phyloP scores from a whole-genome alignment of 2,113 vertebrate genomes.

The Trematomus loennbergii region DNA sequence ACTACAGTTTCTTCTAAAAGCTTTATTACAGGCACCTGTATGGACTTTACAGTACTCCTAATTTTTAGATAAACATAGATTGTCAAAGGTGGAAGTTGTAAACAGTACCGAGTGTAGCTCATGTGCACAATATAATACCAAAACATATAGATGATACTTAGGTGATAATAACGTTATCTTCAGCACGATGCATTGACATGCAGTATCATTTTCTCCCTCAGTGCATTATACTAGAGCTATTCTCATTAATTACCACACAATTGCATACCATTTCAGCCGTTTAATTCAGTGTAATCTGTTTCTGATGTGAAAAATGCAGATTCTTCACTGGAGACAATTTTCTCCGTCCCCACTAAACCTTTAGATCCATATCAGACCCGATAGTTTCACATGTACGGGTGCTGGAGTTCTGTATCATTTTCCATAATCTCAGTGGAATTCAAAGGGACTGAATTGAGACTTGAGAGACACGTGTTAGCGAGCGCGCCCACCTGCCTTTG shows the following conservation, averaged over 20 bases:
- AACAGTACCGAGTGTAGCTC: constrained; percentile 1
- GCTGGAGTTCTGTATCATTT: constrained; percentile 77
- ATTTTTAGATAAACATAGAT: constrained; percentile 39
- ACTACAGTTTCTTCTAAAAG: constrained; percentile 74
- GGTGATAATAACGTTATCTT: not conserved
- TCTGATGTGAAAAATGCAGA: constrained; percentile 69
- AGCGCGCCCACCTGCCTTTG: constrained; percentile 70
- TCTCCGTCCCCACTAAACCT: constrained; percentile 74
- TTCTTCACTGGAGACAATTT: constrained; percentile 75
- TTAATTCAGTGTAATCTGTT: constrained; percentile 72
- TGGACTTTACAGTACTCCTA: constrained; percentile 42
- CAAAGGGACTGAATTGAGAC: constrained; percentile 73
- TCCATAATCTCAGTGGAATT: constrained; percentile 75
- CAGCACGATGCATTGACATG: constrained; percentile 5
- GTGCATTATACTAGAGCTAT: constrained; percentile 28
- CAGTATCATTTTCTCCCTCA: not conserved
- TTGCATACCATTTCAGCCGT: constrained; percentile 51
- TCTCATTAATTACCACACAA: constrained; percentile 45
- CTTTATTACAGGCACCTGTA: constrained; percentile 78
- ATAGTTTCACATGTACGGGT: constrained; percentile 76
- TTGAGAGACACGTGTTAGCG: constrained; percentile 59
- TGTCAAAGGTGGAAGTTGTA: constrained; percentile 27
- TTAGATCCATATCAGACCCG: constrained; percentile 76
- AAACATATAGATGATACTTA: constrained; percentile 6
- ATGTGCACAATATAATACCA: constrained; percentile 7